Percentiles rank a stretch among this genome's conserved stretches.
phyloP scores from a whole-genome alignment of 2,888 invertebrate species.

The Synanthedon vespiformis region DNA sequence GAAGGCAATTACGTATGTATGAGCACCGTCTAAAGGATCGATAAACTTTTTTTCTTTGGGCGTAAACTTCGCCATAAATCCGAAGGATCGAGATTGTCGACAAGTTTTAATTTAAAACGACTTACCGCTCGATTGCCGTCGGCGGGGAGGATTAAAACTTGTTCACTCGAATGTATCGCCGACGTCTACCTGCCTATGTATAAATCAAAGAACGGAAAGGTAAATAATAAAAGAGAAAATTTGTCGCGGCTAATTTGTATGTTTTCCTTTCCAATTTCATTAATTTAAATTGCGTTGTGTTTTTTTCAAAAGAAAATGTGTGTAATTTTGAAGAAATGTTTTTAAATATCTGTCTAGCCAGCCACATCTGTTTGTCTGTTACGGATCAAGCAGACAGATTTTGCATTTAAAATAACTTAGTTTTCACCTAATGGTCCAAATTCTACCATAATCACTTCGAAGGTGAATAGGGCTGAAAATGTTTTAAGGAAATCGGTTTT shows the following conservation, averaged over 20 bases:
- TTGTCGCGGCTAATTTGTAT: neutral
- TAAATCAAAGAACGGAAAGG: conserved; percentile 20
- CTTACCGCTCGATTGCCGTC: conserved; percentile 48
- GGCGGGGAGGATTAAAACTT: conserved; percentile 44
- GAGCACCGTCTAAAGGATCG: conserved; percentile 15
- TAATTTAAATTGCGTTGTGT: neutral
- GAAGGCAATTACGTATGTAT: conserved; percentile 21
- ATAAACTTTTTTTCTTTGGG: conserved; percentile 17
- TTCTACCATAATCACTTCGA: too few species aligned
- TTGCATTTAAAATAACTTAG: too few species aligned
- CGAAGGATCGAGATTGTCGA: conserved; percentile 29
- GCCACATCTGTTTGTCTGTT: too few species aligned
- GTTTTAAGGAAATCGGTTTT: too few species aligned
- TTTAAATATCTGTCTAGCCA: too few species aligned
- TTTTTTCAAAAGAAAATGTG: too few species aligned
- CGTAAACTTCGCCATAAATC: conserved; percentile 27
- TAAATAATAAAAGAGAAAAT: conserved; percentile 13
- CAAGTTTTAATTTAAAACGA: conserved; percentile 58
- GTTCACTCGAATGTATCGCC: conserved; percentile 22
- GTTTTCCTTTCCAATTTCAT: neutral
- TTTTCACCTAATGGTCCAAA: too few species aligned
- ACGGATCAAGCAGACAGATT: too few species aligned
- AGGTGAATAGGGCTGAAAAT: too few species aligned
- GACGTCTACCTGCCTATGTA: conserved; percentile 3
- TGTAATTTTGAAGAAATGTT: too few species aligned